Conservation (phyloP, 2,113 vertebrate species). For the Verasper variegatus region DNA sequence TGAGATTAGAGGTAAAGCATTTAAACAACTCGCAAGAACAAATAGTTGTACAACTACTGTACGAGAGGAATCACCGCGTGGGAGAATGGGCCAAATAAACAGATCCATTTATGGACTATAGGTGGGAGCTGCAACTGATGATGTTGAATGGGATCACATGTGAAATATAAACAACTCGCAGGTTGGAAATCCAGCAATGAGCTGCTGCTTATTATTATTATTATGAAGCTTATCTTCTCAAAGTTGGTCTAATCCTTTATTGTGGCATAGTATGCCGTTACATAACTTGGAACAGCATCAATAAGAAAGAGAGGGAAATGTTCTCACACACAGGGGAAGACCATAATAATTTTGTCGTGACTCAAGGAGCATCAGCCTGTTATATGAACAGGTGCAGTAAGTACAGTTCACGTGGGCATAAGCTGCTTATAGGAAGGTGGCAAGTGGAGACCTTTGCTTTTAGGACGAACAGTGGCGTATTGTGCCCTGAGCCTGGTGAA, state of each 20-base stretch:
- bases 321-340: conserved; percentile 62
- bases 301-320: conserved; percentile 51
- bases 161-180: conserved; percentile 47
- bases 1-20: conserved; percentile 21
- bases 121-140: conserved; percentile 1
- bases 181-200: conserved; percentile 28
- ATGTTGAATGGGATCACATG: conserved; percentile 32
- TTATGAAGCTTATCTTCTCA: conserved; percentile 68
- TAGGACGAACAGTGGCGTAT: conserved; percentile 60
- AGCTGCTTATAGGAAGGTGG: conserved; percentile 40
- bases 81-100: conserved; percentile 31
- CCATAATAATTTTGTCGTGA: conserved; percentile 33
- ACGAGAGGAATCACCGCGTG: conserved; percentile 33
- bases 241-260: conserved; percentile 71
- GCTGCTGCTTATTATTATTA: conserved; percentile 48
- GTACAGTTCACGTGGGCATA: conserved; percentile 38
- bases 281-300: conserved; percentile 74
- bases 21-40: conserved; percentile 43
- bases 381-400: conserved; percentile 48
- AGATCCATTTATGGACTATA: conserved; percentile 15
- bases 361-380: conserved; percentile 7
- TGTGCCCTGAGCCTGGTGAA: conserved; percentile 54
- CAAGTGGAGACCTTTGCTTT: conserved; percentile 44
- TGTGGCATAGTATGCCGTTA: conserved; percentile 73
- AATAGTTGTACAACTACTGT: conserved; percentile 37